phyloP scores from a whole-genome alignment of 2,797 vertebrate species.

The Falco concolor region DNA sequence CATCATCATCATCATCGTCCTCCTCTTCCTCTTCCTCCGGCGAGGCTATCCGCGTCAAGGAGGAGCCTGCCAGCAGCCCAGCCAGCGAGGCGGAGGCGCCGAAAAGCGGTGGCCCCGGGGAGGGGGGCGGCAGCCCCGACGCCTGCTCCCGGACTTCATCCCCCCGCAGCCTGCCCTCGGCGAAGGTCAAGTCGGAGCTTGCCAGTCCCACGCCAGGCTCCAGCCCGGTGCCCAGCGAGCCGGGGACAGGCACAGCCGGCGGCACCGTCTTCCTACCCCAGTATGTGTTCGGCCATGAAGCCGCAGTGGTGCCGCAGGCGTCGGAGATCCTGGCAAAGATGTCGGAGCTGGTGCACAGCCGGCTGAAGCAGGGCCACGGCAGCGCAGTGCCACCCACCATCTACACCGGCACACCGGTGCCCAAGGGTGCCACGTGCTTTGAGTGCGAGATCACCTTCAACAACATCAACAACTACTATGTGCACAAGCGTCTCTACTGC shows the following conservation, averaged over 20 bases:
- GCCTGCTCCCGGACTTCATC: conserved; percentile 73
- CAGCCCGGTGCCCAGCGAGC: conserved; percentile 85
- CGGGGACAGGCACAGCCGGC: conserved; percentile 71
- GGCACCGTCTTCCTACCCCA: conserved; percentile 86
- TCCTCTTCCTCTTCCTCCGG: not conserved
- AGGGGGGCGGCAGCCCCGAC: not conserved
- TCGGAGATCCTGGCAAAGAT: conserved; percentile 97
- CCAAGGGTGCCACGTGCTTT: conserved; percentile 93
- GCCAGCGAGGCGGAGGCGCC: conserved; percentile 62
- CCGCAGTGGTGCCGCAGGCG: conserved; percentile 87
- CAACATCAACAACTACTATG: conserved; percentile 97
- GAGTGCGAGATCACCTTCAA: conserved; percentile 98
- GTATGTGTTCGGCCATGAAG: conserved; percentile 85
- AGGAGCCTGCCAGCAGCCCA: conserved; percentile 77
- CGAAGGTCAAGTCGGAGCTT: conserved; percentile 85
- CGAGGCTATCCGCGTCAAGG: conserved; percentile 78
- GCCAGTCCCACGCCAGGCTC: conserved; percentile 89
- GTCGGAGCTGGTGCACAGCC: conserved; percentile 96
- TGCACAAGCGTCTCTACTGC: conserved; percentile 95
- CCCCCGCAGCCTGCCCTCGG: conserved; percentile 75
- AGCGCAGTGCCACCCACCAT: conserved; percentile 59
- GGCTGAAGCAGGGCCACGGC: conserved; percentile 83
- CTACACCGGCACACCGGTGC: conserved; percentile 75
- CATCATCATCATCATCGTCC: not conserved
- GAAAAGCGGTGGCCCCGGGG: not conserved